Percentiles rank a stretch among this genome's conserved stretches.
These are phyloP conservation scores for Agrochola macilenta DNA, from an alignment of 2,888 invertebrate genomes.

Conservation along the genomic window DNA sequence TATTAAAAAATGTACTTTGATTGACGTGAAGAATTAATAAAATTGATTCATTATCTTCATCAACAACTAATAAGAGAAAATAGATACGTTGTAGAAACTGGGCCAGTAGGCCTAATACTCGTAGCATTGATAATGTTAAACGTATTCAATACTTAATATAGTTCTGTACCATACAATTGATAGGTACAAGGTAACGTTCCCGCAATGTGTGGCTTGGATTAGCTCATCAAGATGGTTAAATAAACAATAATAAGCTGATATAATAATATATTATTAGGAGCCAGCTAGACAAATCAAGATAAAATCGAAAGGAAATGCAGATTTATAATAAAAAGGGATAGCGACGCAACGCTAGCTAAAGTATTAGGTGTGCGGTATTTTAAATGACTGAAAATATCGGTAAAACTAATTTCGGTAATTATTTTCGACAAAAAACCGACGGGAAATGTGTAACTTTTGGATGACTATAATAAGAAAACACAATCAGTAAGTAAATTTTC, in stretches of 20 bases:
- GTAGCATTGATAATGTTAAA: not conserved
- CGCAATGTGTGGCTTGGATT: constrained; percentile 29
- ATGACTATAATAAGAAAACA: not conserved
- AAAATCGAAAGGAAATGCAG: not conserved
- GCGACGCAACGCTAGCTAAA: not conserved
- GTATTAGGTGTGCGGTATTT: not conserved
- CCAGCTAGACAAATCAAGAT: constrained; percentile 6
- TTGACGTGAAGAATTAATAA: constrained; percentile 10
- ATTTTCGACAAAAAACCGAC: not conserved
- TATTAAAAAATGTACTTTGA: not conserved
- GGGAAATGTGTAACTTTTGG: not conserved
- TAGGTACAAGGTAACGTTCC: constrained; percentile 4
- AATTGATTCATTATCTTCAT: constrained; percentile 18
- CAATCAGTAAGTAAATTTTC: not conserved
- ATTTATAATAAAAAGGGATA: not conserved
- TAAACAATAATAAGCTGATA: constrained; percentile 38
- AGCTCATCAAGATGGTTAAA: constrained; percentile 27
- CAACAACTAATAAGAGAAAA: constrained; percentile 4
- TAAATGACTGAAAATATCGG: not conserved
- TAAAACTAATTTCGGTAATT: no score
- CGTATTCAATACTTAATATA: no score
- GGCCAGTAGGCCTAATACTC: constrained; percentile 13
- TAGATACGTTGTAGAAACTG: constrained; percentile 17
- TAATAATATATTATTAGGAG: constrained; percentile 22
- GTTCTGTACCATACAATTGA: constrained; percentile 9